A percentile compares a stretch with the other conserved stretches of the same genome.
Conservation (phyloP, 2,888 invertebrate genomes). For the Adineta ricciae region DNA sequence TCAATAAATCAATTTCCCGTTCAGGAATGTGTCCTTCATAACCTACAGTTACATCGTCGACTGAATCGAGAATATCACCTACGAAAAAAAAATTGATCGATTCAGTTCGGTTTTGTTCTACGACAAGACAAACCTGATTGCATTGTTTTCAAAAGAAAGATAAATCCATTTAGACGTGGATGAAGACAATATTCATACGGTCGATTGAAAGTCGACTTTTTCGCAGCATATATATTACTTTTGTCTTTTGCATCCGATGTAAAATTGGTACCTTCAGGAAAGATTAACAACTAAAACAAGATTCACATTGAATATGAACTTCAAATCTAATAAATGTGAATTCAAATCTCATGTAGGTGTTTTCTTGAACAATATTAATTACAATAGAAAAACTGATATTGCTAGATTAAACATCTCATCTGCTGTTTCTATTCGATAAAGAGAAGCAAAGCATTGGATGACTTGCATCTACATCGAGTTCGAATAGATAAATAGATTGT, state of each 20-base stretch:
- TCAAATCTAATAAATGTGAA: background rate
- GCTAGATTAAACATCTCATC: background rate
- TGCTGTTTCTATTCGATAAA: background rate
- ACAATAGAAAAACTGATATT: background rate
- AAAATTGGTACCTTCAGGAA: constrained; percentile 78
- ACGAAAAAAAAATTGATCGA: background rate
- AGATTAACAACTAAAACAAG: constrained; percentile 60
- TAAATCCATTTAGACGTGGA: constrained; percentile 70
- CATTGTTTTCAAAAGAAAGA: constrained; percentile 3
- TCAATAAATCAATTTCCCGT: constrained; percentile 24
- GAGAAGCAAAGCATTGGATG: background rate
- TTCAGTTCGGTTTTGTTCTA: background rate
- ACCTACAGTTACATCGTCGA: constrained; percentile 30
- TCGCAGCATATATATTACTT: constrained; percentile 64
- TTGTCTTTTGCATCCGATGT: constrained; percentile 60
- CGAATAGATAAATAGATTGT: background rate
- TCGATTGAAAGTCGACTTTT: constrained; percentile 50
- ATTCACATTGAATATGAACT: constrained; percentile 35
- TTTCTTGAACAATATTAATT: constrained; percentile 8
- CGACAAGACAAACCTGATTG: background rate
- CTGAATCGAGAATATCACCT: constrained; percentile 18
- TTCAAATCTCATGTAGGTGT: background rate
- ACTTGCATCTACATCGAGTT: background rate
- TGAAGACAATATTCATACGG: constrained; percentile 68
- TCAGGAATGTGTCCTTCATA: constrained; percentile 24